phyloP scores from a whole-genome alignment of 1,140 invertebrate species.

The Rhyzopertha dominica region DNA sequence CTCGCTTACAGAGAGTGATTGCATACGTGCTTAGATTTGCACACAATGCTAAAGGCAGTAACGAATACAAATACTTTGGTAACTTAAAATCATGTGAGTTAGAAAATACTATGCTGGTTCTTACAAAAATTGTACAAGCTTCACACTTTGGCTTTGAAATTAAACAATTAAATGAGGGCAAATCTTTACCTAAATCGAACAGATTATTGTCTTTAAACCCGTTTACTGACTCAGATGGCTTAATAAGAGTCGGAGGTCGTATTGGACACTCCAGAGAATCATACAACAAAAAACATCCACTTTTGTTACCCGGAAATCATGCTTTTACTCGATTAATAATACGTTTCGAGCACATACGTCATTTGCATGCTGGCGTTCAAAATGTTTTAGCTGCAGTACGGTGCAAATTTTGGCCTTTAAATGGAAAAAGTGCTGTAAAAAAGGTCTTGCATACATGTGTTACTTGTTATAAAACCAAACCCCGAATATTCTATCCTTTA shows the following conservation, averaged over 20 bases:
- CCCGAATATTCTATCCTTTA: slow-evolving; percentile 18
- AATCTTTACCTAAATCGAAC: slow-evolving; percentile 5
- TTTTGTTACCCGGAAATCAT: slow-evolving; percentile 23
- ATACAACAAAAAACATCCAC: slow-evolving; percentile 24
- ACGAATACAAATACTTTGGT: neutral
- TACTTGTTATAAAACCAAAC: slow-evolving; percentile 17
- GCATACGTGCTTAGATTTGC: slow-evolving; percentile 10
- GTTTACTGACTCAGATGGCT: slow-evolving; percentile 22
- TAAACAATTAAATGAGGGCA: slow-evolving; percentile 5
- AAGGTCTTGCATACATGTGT: slow-evolving; percentile 18
- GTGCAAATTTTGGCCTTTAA: slow-evolving; percentile 17
- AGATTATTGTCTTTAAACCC: slow-evolving; percentile 18
- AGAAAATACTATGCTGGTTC: neutral
- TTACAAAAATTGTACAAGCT: slow-evolving; percentile 15
- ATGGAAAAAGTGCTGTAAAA: slow-evolving; percentile 11
- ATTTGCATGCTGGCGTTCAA: slow-evolving; percentile 16
- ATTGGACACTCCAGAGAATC: slow-evolving; percentile 24
- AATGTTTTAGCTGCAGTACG: slow-evolving; percentile 13
- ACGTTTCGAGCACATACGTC: slow-evolving; percentile 15
- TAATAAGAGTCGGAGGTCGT: slow-evolving; percentile 31
- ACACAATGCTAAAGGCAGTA: slow-evolving; percentile 1
- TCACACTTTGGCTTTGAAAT: slow-evolving; percentile 13
- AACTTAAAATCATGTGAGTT: neutral
- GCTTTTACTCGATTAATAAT: no score
- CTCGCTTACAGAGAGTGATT: slow-evolving; percentile 14